Evolutionary conservation across 1,140 invertebrate species (phyloP).

Genomic region (Drosophila bipectinata): DNA sequence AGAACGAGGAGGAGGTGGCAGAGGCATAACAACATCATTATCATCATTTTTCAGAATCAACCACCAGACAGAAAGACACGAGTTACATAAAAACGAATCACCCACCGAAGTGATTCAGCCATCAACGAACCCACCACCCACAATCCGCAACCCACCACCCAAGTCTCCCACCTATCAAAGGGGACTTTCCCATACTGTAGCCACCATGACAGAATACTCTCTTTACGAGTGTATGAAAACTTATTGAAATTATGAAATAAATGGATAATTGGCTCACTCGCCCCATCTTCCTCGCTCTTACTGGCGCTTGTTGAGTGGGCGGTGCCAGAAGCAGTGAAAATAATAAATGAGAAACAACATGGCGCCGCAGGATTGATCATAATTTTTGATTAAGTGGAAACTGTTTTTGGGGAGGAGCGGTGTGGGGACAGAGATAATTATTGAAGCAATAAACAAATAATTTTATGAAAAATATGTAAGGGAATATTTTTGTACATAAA

Average conservation of each 20-base stretch:
- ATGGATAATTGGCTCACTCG: slow-evolving; percentile 69
- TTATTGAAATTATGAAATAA: slow-evolving; percentile 81
- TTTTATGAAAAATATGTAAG: neutral
- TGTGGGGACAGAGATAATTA: slow-evolving; percentile 45
- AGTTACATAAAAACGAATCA: slow-evolving; percentile 77
- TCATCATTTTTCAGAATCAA: slow-evolving; percentile 67
- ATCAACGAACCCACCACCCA: neutral
- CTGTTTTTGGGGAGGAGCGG: neutral
- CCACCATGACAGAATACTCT: neutral
- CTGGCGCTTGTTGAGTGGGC: slow-evolving; percentile 30
- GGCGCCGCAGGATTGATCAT: slow-evolving; percentile 51
- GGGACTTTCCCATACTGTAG: slow-evolving; percentile 13
- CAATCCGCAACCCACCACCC: slow-evolving; percentile 10
- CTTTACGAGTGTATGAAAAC: slow-evolving; percentile 68
- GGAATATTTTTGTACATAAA: neutral
- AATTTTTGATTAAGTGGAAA: slow-evolving; percentile 47
- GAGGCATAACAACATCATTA: slow-evolving; percentile 48
- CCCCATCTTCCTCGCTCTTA: slow-evolving; percentile 5
- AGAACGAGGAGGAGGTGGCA: slow-evolving; percentile 1
- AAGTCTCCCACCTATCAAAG: slow-evolving; percentile 61
- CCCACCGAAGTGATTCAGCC: slow-evolving; percentile 37
- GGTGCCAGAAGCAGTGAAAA: slow-evolving; percentile 26
- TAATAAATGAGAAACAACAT: slow-evolving; percentile 54
- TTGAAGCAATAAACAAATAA: slow-evolving; percentile 45
- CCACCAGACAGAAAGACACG: slow-evolving; percentile 46